A percentile compares a stretch with the other conserved stretches of the same genome.
Conservation (phyloP, 2,797 vertebrate genomes). For the Tangara arthus region DNA sequence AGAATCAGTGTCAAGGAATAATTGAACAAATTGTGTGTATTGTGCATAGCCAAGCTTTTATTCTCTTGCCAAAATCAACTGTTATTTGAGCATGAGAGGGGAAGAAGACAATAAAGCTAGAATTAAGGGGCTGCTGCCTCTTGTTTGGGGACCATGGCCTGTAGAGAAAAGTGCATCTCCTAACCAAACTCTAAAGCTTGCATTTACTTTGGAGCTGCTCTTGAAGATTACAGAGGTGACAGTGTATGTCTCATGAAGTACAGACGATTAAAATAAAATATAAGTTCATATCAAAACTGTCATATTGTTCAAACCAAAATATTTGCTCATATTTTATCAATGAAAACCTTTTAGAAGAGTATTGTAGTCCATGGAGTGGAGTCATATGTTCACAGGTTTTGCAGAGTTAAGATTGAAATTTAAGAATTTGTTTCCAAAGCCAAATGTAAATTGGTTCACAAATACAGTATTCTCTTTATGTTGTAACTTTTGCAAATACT, state of each 20-base stretch:
- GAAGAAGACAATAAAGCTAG: not conserved
- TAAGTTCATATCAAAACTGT: not conserved
- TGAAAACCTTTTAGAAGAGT: not conserved
- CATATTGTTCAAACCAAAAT: not conserved
- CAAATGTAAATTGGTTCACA: not conserved
- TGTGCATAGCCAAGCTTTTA: not conserved
- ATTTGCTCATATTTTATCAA: not conserved
- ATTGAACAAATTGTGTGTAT: not conserved
- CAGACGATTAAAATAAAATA: not conserved
- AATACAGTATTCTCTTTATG: not conserved
- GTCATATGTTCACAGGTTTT: not conserved
- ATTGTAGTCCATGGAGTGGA: not conserved
- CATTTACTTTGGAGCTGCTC: not conserved
- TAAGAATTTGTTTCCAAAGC: not conserved
- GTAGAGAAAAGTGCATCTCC: not conserved
- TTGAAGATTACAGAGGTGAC: not conserved
- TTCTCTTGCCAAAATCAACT: not conserved
- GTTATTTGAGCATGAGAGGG: not conserved
- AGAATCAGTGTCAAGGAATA: not conserved
- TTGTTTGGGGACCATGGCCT: not conserved
- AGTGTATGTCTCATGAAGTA: not conserved
- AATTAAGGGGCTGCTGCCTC: not conserved
- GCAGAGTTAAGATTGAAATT: not conserved
- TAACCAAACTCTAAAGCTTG: not conserved
- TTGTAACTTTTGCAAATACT: not conserved